Conservation (phyloP, 2,888 invertebrate species). For the Eumacrocentrus americanus region DNA sequence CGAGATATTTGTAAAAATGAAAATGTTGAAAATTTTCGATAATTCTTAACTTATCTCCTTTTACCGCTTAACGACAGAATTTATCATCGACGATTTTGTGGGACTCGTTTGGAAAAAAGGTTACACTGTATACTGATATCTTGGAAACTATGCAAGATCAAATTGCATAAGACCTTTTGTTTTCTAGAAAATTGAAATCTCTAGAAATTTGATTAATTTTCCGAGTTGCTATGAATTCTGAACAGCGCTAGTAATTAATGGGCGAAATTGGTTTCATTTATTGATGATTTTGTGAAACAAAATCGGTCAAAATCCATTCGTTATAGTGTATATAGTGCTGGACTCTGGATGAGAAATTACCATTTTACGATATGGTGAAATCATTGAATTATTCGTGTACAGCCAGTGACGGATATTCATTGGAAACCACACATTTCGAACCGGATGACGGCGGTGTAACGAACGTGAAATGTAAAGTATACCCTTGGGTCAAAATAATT, state of each 20-base stretch:
- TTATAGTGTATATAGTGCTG: background rate
- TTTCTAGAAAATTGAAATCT: background rate
- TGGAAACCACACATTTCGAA: background rate
- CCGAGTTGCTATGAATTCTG: background rate
- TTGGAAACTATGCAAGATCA: background rate
- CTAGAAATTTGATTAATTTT: background rate
- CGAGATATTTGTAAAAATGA: too few relatives aligned
- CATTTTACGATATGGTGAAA: background rate
- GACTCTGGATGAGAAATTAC: background rate
- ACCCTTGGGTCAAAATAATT: background rate
- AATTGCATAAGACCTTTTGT: too few relatives aligned
- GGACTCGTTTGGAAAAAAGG: too few relatives aligned
- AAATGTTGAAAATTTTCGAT: too few relatives aligned
- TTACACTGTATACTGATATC: background rate
- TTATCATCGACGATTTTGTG: too few relatives aligned
- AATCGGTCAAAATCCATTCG: background rate
- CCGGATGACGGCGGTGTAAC: background rate
- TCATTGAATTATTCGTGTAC: conserved; percentile 13
- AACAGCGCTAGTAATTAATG: background rate
- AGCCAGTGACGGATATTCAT: conserved; percentile 6
- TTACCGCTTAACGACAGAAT: too few relatives aligned
- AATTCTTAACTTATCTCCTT: too few relatives aligned
- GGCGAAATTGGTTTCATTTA: background rate
- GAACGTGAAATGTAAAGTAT: background rate
- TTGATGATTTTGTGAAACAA: background rate